Conservation (phyloP, 2,113 vertebrate genomes). For the Cephalophus harveyi region DNA sequence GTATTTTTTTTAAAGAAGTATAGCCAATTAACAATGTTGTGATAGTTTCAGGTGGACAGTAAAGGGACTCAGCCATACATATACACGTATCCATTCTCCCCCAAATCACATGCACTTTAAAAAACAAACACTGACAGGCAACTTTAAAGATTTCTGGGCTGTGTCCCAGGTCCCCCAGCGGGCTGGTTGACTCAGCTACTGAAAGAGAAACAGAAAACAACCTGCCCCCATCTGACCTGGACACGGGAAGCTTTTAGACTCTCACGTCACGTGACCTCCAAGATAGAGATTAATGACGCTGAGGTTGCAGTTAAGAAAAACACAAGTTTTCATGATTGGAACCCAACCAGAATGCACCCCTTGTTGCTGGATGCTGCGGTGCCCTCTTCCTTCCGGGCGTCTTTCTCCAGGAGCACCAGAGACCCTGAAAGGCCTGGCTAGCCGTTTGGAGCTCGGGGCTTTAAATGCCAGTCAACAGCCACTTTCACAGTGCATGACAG, state of each 20-base stretch:
- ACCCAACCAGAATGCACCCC: not conserved
- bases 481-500: not conserved
- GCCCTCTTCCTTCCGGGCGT: not conserved
- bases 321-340: not conserved
- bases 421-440: not conserved
- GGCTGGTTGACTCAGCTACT: not conserved
- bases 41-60: not conserved
- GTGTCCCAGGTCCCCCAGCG: accelerated
- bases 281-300: not conserved
- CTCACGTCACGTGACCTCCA: not conserved
- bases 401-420: not conserved
- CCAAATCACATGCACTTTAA: not conserved
- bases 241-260: not conserved
- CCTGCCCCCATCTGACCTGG: not conserved
- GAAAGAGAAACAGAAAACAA: not conserved
- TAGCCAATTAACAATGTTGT: not conserved
- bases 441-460: not conserved
- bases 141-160: too few species aligned
- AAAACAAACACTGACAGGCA: not conserved
- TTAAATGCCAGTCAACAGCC: not conserved
- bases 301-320: not conserved
- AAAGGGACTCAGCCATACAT: not conserved
- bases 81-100: not conserved
- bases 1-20: not conserved
- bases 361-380: not conserved